phyloP scores from a whole-genome alignment of 2,113 vertebrate genomes.

The Cairina moschata region DNA sequence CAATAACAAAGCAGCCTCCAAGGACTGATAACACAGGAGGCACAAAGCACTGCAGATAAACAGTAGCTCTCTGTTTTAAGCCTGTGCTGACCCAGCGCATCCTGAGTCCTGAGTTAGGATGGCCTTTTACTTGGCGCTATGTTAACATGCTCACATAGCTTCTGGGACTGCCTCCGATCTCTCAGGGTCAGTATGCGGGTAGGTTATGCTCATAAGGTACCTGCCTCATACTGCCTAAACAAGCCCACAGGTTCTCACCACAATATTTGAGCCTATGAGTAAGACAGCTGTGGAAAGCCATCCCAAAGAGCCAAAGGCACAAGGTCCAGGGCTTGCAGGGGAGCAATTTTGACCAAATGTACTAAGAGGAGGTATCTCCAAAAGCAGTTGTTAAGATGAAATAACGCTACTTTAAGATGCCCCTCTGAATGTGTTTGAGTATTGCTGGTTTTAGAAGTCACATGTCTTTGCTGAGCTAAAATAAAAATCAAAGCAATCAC shows the following conservation, averaged over 20 bases:
- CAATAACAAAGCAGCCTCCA: neutral
- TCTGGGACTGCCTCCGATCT: neutral
- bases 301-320: neutral
- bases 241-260: neutral
- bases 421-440: neutral
- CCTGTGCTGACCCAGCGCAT: neutral
- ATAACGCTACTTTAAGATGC: neutral
- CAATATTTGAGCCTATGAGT: neutral
- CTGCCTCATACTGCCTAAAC: neutral
- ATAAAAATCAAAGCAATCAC: neutral
- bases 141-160: neutral
- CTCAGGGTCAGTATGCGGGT: neutral
- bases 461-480: neutral
- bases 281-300: neutral
- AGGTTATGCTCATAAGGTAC: neutral
- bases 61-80: neutral
- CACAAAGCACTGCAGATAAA: neutral
- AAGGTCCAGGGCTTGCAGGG: neutral
- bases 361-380: neutral
- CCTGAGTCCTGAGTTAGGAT: neutral
- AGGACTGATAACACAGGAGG: neutral
- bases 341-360: neutral
- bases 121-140: neutral
- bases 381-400: neutral
- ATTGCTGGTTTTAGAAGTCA: neutral